Base-by-base conservation (phyloP, 2,113 vertebrate species). In the Catagonus wagneri region DNA sequence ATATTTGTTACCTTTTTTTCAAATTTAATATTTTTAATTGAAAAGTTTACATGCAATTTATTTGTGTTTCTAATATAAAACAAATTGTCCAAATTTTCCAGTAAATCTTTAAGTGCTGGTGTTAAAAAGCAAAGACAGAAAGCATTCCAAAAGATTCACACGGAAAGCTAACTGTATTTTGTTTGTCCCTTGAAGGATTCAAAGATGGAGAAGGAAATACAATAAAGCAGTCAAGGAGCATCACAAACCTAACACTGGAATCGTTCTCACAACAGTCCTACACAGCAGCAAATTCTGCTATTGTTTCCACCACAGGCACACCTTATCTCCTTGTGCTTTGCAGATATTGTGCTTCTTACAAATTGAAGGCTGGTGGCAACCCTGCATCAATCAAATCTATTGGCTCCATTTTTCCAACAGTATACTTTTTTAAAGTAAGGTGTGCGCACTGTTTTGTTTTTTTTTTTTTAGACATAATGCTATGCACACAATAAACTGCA, bases 21-120 rank as follows among this genome's bases (percentile, higher is more conserved):
- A 39, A 83, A 56, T 2, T 20, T 36, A n/a, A n/a, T n/a, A n/a
- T 66, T 96, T 94, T 89, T 90, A n/a, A 65, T 71, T 27, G 29
- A 90, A 81, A 86, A 76, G 14, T 58, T 90, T 29, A 66, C 58
- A 60, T 66, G 23, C 61, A 65, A 74, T 54, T 36, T 17, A 83
- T 36, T 60, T 74, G 56, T 61, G 52, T 92, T 52, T 68, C 36
- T 75, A 68, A 74, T 6, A 19, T 32, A 32, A 96, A 65, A 90
- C 36, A 65, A 4, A 90, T 36, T 88, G 25, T 78, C 76, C 10
- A 8, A 78, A n/a, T 60, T 61, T 78, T 68, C 52, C 39, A 88
- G n/a, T 20, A 60, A 60, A 52, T 54, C 39, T 91, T 1, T 32
- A 93, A 81, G n/a, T 29, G 58, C 20, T 34, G 20, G 72, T 74